Evolutionary conservation across 2,888 invertebrate species (phyloP).

Genomic region (Epiblema foenella): DNA sequence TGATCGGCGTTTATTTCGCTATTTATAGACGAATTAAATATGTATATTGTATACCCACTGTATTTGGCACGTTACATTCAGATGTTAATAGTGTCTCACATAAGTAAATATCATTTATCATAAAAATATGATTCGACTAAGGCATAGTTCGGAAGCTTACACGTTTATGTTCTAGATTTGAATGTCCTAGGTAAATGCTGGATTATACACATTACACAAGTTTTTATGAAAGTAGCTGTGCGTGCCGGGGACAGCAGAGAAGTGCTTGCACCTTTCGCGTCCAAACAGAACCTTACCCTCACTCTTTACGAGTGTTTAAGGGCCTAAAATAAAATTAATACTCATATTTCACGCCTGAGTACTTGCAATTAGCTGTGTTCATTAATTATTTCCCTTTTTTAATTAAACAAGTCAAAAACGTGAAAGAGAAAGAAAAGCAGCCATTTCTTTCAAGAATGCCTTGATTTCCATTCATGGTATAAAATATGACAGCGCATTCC

Average conservation of each 20-base stretch:
- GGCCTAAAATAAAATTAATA: slow-evolving; percentile 45
- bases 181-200: no score
- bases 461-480: slow-evolving; percentile 25
- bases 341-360: slow-evolving; percentile 44
- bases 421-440: slow-evolving; percentile 34
- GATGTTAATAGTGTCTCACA: slow-evolving; percentile 16
- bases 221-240: slow-evolving; percentile 1
- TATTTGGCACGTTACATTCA: slow-evolving; percentile 53
- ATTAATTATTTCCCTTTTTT: slow-evolving; percentile 42
- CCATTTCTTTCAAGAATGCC: slow-evolving; percentile 14
- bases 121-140: background rate
- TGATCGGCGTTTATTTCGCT: slow-evolving; percentile 66
- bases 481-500: slow-evolving; percentile 11
- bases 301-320: slow-evolving; percentile 33
- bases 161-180: background rate
- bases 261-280: slow-evolving; percentile 30
- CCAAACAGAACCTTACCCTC: slow-evolving; percentile 30
- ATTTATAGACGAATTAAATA: slow-evolving; percentile 67
- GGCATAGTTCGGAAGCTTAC: background rate
- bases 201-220: no score
- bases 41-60: no score
- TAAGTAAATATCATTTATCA: no score
- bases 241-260: slow-evolving; percentile 1
- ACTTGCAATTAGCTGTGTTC: slow-evolving; percentile 41
- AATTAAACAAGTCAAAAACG: slow-evolving; percentile 38